A percentile compares a stretch with the other conserved stretches of the same genome.
Conservation (phyloP, 1,140 invertebrate genomes). For the Apis dorsata region DNA sequence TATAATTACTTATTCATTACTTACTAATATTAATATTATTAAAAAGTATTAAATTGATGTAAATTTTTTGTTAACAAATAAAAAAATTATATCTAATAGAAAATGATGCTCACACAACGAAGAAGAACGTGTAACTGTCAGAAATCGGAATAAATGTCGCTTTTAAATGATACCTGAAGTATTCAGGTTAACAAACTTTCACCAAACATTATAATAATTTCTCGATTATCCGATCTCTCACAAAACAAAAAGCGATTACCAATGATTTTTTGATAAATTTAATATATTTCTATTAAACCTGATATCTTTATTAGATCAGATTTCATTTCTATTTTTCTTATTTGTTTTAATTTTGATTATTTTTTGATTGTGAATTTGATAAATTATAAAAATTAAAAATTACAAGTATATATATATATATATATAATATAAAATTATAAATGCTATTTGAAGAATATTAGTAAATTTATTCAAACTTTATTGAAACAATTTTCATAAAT, state of each 20-base stretch:
- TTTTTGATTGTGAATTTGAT: not conserved
- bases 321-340: too few relatives aligned
- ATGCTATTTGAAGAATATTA: not conserved
- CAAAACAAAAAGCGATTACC: too few relatives aligned
- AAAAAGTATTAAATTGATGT: too few relatives aligned
- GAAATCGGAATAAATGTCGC: not conserved
- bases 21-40: not conserved
- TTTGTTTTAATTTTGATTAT: too few relatives aligned
- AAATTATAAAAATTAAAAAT: not conserved
- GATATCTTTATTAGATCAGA: too few relatives aligned
- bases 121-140: not conserved
- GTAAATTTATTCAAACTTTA: not conserved
- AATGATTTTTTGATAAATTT: too few relatives aligned
- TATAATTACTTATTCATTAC: not conserved
- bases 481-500: not conserved
- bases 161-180: not conserved
- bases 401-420: not conserved
- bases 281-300: too few relatives aligned
- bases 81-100: too few relatives aligned
- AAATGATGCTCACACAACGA: not conserved
- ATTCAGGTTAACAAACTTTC: slow-evolving; percentile 25
- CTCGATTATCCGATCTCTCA: not conserved
- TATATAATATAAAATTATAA: not conserved
- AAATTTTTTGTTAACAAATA: not conserved
- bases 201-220: not conserved